A percentile compares a stretch with the other conserved stretches of the same genome.
Evolutionary conservation across 2,797 vertebrate species (phyloP).

Genomic region (Naso thynnoides): DNA sequence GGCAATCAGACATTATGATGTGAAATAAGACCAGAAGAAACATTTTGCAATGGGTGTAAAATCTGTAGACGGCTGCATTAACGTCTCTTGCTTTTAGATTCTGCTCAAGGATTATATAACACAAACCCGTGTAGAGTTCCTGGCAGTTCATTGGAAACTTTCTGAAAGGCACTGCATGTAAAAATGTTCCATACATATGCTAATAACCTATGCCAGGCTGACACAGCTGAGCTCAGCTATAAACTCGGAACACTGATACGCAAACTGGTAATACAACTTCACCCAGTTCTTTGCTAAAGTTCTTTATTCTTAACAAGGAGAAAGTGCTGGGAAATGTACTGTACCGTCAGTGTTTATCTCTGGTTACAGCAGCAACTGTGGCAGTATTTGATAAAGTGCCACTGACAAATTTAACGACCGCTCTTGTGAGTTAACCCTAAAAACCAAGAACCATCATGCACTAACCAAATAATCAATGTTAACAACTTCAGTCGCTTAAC

Average conservation of each 20-base stretch:
- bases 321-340: neutral
- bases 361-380: neutral
- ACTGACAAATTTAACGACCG: constrained; percentile 15
- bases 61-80: constrained; percentile 32
- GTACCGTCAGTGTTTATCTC: neutral
- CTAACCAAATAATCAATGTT: constrained; percentile 71
- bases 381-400: neutral
- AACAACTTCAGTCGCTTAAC: constrained; percentile 70
- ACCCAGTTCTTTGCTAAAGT: constrained; percentile 20
- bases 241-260: constrained; percentile 31
- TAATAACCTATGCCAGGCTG: constrained; percentile 47
- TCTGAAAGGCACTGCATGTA: constrained; percentile 60
- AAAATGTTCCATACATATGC: constrained; percentile 61
- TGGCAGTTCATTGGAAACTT: constrained; percentile 51
- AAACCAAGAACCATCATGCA: constrained; percentile 38
- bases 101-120: constrained; percentile 45
- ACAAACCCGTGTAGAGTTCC: constrained; percentile 35
- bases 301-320: neutral
- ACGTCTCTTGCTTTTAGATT: constrained; percentile 38
- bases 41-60: constrained; percentile 7
- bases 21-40: constrained; percentile 8
- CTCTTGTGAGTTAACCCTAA: constrained; percentile 28
- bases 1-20: constrained; percentile 22
- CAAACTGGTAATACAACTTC: constrained; percentile 26
- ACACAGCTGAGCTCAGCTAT: constrained; percentile 42